These are phyloP conservation scores for Pycnomerus fuliginosus DNA, from an alignment of 2,888 invertebrate genomes.

Conservation along the genomic window DNA sequence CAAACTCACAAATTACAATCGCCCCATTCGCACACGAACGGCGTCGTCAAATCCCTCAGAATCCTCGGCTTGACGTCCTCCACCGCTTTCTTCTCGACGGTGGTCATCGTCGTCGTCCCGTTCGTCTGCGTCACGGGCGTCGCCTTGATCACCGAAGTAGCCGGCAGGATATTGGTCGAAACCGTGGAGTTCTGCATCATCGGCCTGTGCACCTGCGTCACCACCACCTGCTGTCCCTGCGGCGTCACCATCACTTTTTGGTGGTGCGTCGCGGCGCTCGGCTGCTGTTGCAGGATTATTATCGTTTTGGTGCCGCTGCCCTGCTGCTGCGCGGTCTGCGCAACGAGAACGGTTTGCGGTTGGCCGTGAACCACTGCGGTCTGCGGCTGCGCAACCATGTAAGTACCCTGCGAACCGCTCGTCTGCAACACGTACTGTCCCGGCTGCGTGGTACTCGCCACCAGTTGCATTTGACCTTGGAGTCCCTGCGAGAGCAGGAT, in stretches of 20 bases:
- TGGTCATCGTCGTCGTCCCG: slow-evolving; percentile 18
- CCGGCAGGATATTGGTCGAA: slow-evolving; percentile 51
- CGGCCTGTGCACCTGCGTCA: slow-evolving; percentile 61
- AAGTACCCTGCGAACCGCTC: slow-evolving; percentile 61
- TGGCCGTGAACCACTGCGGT: slow-evolving; percentile 62
- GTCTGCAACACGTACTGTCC: slow-evolving; percentile 57
- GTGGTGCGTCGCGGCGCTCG: slow-evolving; percentile 42
- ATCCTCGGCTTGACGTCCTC: slow-evolving; percentile 45
- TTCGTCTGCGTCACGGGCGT: slow-evolving; percentile 34
- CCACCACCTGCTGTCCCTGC: slow-evolving; percentile 65
- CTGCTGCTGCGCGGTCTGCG: slow-evolving; percentile 67
- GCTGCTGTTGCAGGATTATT: slow-evolving; percentile 66
- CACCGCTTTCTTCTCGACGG: slow-evolving; percentile 37
- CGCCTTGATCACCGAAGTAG: slow-evolving; percentile 42
- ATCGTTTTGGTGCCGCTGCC: slow-evolving; percentile 68
- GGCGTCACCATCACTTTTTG: slow-evolving; percentile 62
- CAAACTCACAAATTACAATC: slow-evolving; percentile 71
- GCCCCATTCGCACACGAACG: slow-evolving; percentile 90
- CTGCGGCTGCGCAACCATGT: slow-evolving; percentile 67
- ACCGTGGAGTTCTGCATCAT: slow-evolving; percentile 55
- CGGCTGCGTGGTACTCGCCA: slow-evolving; percentile 47
- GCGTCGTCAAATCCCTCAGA: slow-evolving; percentile 50
- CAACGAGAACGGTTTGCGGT: slow-evolving; percentile 64
- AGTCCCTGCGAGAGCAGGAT: slow-evolving; percentile 48
- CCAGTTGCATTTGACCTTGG: slow-evolving; percentile 53